Percentiles rank a stretch among this genome's conserved stretches.
Conservation (phyloP, 2,113 vertebrate species). For the Tragelaphus imberbis region DNA sequence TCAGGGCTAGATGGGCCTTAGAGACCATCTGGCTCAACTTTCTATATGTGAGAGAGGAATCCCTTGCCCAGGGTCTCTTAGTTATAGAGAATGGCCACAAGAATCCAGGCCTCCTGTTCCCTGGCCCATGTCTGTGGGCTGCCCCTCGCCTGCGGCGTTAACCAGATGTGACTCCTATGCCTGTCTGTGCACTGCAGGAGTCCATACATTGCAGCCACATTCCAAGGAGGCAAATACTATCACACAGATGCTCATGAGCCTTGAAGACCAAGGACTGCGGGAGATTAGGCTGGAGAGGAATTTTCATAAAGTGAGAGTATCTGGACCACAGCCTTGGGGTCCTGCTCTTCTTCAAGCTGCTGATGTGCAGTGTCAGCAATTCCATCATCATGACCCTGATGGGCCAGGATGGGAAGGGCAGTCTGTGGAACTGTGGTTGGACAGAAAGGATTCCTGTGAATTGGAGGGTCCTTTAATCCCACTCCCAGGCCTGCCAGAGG, state of each 20-base stretch:
- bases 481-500: neutral
- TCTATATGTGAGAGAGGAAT: neutral
- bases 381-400: neutral
- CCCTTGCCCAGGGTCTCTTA: neutral
- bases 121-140: too few species aligned
- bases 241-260: neutral
- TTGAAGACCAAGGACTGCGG: neutral
- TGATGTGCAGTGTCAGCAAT: neutral
- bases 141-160: neutral
- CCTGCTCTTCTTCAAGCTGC: neutral
- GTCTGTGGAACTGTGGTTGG: neutral
- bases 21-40: neutral
- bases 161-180: neutral
- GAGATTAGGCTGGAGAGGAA: slow-evolving; percentile 7
- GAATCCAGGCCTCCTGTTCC: neutral
- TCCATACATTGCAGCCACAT: neutral
- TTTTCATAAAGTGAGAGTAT: slow-evolving; percentile 30
- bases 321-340: neutral
- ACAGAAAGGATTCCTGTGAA: neutral
- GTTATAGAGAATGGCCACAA: neutral
- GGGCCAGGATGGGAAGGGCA: neutral
- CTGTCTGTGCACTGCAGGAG: neutral
- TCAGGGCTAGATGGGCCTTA: neutral
- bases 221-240: slow-evolving; percentile 15
- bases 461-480: neutral